Evolutionary conservation across 1,140 invertebrate genomes (phyloP).

Genomic region (Cardiocondyla obscurior): DNA sequence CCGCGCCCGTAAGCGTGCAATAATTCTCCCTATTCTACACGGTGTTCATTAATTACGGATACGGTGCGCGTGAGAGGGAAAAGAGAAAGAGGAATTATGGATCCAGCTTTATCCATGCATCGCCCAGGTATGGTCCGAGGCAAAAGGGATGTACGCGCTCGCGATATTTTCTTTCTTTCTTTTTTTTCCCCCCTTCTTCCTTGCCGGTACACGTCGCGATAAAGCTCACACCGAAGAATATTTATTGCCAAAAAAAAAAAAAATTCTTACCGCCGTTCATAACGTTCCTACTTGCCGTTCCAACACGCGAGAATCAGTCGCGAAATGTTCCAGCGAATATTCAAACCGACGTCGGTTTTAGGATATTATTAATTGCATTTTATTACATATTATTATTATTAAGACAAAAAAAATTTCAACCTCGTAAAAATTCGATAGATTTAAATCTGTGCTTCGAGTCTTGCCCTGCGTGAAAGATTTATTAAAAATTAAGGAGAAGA

Average conservation of each 20-base stretch:
- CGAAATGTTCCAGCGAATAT: slow-evolving; percentile 4
- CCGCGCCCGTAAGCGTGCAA: slow-evolving; percentile 76
- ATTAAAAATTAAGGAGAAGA: not conserved
- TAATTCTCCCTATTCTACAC: slow-evolving; percentile 79
- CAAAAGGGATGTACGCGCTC: slow-evolving; percentile 54
- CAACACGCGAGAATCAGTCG: slow-evolving; percentile 24
- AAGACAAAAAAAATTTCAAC: not conserved
- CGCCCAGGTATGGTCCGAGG: slow-evolving; percentile 62
- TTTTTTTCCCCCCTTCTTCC: too few relatives aligned
- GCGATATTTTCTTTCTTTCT: slow-evolving; percentile 54
- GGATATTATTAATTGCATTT: not conserved
- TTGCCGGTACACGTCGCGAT: slow-evolving; percentile 41
- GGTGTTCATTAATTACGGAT: slow-evolving; percentile 79
- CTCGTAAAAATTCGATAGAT: not conserved
- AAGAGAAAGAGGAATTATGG: slow-evolving; percentile 79
- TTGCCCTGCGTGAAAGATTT: not conserved
- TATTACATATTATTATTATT: not conserved
- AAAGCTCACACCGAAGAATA: slow-evolving; percentile 61
- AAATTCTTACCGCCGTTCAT: slow-evolving; percentile 56
- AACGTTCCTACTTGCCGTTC: not conserved
- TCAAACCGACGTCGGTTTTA: not conserved
- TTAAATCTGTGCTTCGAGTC: not conserved
- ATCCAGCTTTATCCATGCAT: slow-evolving; percentile 78
- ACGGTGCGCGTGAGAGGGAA: slow-evolving; percentile 64
- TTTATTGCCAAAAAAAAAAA: slow-evolving; percentile 65